Conservation (phyloP, 2,797 vertebrate genomes). For the Takifugu ocellatus region DNA sequence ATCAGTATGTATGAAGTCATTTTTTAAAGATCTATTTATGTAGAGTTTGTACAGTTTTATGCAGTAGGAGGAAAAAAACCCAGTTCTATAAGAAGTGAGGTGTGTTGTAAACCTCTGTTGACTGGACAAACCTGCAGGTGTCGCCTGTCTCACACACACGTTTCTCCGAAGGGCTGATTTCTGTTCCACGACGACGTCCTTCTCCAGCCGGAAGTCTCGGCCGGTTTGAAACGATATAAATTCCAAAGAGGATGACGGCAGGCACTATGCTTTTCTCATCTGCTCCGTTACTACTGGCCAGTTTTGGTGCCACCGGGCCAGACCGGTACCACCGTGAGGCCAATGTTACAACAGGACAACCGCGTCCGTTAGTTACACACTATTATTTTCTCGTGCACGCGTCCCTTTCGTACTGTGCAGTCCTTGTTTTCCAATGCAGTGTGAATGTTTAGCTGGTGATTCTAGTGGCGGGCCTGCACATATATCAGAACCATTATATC, state of each 20-base stretch:
- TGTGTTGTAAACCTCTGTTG: slow-evolving; percentile 9
- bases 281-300: slow-evolving; percentile 1
- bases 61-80: slow-evolving; percentile 7
- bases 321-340: slow-evolving; percentile 1
- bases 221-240: slow-evolving; percentile 14
- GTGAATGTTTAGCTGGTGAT: slow-evolving; percentile 8
- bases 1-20: background rate
- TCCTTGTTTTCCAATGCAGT: slow-evolving; percentile 1
- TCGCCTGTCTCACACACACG: background rate
- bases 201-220: slow-evolving; percentile 1
- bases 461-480: background rate
- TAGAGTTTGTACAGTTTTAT: slow-evolving; percentile 39
- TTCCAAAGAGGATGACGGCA: slow-evolving; percentile 34
- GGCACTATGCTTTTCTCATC: slow-evolving; percentile 9
- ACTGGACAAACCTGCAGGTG: background rate
- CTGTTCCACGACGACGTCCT: slow-evolving; percentile 25
- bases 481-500: background rate
- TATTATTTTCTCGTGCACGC: background rate
- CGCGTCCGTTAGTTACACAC: slow-evolving; percentile 1
- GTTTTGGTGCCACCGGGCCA: slow-evolving; percentile 2
- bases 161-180: slow-evolving; percentile 6
- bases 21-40: slow-evolving; percentile 48
- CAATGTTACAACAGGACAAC: slow-evolving; percentile 22
- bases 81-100: slow-evolving; percentile 1
- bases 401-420: slow-evolving; percentile 4